phyloP scores from a whole-genome alignment of 2,888 invertebrate species.

The Agrotis exclamationis region DNA sequence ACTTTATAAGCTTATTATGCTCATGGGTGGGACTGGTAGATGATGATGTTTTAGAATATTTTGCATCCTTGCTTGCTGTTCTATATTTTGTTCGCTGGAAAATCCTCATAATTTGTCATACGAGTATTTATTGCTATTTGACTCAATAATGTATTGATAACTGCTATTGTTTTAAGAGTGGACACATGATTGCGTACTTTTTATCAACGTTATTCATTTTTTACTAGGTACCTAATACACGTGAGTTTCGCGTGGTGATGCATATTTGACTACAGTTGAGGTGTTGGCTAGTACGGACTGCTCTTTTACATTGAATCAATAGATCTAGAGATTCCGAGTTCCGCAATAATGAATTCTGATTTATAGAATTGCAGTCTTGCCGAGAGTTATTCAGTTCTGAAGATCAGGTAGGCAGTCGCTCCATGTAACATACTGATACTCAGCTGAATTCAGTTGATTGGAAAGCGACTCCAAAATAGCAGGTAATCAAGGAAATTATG shows the following conservation, averaged over 20 bases:
- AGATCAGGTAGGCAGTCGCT: background rate
- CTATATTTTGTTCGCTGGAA: background rate
- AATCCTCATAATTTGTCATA: background rate
- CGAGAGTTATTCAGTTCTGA: background rate
- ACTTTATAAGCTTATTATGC: no score
- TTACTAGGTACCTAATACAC: background rate
- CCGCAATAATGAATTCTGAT: no score
- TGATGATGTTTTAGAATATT: no score
- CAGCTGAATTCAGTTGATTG: background rate
- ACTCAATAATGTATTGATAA: constrained; percentile 17
- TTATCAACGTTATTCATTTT: constrained; percentile 16
- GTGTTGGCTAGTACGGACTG: no score
- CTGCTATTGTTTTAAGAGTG: constrained; percentile 10
- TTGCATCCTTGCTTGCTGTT: no score
- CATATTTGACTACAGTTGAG: no score
- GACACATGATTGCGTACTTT: constrained; percentile 14
- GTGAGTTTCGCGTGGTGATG: no score
- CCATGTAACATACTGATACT: background rate
- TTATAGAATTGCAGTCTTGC: background rate
- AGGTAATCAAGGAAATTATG: no score
- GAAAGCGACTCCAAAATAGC: background rate
- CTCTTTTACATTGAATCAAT: no score
- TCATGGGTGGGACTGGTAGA: no score
- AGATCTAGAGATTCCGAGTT: no score
- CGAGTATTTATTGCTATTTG: background rate